Evolutionary conservation across 2,888 invertebrate genomes (phyloP).

Genomic region (Dynastes tityus): DNA sequence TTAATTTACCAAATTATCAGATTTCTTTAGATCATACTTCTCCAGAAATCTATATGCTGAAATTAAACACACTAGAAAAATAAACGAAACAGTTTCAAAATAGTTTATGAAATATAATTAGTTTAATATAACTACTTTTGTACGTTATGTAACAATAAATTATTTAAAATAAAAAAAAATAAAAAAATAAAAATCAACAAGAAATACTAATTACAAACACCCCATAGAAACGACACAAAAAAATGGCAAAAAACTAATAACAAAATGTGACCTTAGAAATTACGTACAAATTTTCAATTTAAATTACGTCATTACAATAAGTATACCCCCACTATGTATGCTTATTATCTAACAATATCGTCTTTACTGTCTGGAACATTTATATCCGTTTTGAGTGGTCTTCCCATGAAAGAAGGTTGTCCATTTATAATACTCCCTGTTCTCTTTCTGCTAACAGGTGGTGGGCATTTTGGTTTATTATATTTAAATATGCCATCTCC

Average conservation of each 20-base stretch:
- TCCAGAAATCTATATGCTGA: too few relatives aligned
- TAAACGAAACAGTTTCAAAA: too few relatives aligned
- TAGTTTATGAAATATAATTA: too few relatives aligned
- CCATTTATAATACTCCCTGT: conserved; percentile 68
- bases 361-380: conserved; percentile 29
- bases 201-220: not conserved
- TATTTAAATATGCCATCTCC: conserved; percentile 88
- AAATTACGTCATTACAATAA: conserved; percentile 7
- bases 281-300: not conserved
- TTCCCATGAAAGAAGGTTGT: conserved; percentile 83
- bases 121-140: not conserved
- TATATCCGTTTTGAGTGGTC: conserved; percentile 73
- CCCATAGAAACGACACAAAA: not conserved
- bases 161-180: not conserved
- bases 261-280: not conserved
- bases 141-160: not conserved
- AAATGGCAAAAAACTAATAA: not conserved
- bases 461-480: conserved; percentile 70
- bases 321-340: conserved; percentile 3
- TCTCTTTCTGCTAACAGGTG: conserved; percentile 69
- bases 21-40: not conserved
- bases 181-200: not conserved
- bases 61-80: too few relatives aligned
- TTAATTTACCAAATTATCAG: not conserved
- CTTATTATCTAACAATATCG: conserved; percentile 28